Conservation (phyloP, 2,797 vertebrate genomes). For the Pristis pectinata region DNA sequence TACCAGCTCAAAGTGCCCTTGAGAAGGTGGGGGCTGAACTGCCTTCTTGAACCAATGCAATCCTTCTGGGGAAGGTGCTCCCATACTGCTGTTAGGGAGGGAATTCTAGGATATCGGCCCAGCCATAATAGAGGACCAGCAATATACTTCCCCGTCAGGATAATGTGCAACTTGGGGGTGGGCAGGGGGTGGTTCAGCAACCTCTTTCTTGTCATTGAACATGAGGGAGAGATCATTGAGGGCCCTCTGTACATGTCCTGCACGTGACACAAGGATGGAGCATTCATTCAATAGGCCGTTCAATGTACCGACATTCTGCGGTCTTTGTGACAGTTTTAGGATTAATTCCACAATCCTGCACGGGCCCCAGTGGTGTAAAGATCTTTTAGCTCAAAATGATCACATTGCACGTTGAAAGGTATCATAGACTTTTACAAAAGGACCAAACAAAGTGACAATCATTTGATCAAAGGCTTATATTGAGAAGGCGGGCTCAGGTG, state of each 20-base stretch:
- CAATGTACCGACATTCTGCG: background rate
- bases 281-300: background rate
- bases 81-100: no score
- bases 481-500: background rate
- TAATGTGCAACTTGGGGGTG: background rate
- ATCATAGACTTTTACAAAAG: conserved; percentile 2
- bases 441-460: background rate
- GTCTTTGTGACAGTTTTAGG: background rate
- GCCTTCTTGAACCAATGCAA: background rate
- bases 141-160: background rate
- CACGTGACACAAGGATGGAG: background rate
- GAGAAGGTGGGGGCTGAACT: background rate
- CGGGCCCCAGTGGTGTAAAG: background rate
- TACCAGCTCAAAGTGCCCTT: background rate
- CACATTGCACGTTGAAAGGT: background rate
- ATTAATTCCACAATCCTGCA: background rate
- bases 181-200: no score
- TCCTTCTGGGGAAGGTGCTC: background rate
- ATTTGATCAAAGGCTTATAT: background rate
- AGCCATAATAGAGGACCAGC: background rate
- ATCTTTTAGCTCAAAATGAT: background rate
- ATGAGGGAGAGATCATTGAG: background rate
- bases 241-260: background rate
- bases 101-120: background rate
- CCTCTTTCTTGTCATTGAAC: background rate